Base-by-base conservation (phyloP, 2,113 vertebrate genomes). In the Uria aalge region DNA sequence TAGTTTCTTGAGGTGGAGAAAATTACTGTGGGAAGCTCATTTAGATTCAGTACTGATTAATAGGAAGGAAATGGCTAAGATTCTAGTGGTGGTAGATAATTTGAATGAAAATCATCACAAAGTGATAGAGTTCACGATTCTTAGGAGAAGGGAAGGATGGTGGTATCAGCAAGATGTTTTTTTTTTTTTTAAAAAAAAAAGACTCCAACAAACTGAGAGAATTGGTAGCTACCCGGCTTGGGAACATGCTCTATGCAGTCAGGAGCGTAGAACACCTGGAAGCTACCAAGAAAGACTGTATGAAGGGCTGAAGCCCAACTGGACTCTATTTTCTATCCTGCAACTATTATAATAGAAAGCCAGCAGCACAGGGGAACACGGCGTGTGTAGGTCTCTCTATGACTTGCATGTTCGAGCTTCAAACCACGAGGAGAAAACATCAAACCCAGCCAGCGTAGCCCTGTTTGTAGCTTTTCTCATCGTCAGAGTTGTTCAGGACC, bases 21-120 rank as follows among this genome's bases (percentile, higher is more conserved):
- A 94, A 96, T 96, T 92, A 94, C 94, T 90, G 56, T 92, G 95
- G 90, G 94, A 96, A 94, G 82, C 92, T 96, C 94, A 93, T 97
- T 96, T 97, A 96, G 95, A 93, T 97, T 92, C 95, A 95, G 78
- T 94, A 38, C 96, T 94, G 96, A 97, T 94, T 96, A 97, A 96
- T 94, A 83, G 50, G 75, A 90, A 93, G 78, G 71, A 92, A 95
- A 94, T 96, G 90, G 92, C 71, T 90, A 73, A 90, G 75, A 90
- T 94, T 96, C 81, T 79, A 95, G 89, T 91, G 71, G 81, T 90
- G 41, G 81, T 68, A 94, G 93, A 76, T 96, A 97, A 97, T 95
- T 97, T 94, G 87, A 97, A 95, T 96, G 66, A 76, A 96, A 96
- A 93, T 94, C 74, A 68, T 95, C 94, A 57, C 19, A 73, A 88